Percentiles rank a stretch among this genome's conserved stretches.
Conservation (phyloP, 2,888 invertebrate species). For the Tipula confusa region DNA sequence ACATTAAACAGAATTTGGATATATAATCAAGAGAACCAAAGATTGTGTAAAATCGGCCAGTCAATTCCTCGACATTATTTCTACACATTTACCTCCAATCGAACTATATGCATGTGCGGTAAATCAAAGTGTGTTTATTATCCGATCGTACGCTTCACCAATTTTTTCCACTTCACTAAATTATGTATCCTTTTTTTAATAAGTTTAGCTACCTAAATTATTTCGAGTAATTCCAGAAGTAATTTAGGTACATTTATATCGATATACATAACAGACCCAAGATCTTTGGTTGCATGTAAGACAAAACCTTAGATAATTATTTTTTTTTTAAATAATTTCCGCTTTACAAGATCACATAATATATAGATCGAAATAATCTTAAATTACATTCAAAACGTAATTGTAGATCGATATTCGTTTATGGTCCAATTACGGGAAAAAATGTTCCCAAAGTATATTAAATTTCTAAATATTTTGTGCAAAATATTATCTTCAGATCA, state of each 20-base stretch:
- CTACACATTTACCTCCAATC: too few relatives aligned
- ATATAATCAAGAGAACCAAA: too few relatives aligned
- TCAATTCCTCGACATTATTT: too few relatives aligned
- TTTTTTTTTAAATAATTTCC: background rate
- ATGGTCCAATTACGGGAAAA: background rate
- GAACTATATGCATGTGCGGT: too few relatives aligned
- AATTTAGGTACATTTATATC: background rate
- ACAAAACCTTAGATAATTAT: background rate
- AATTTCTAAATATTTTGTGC: background rate
- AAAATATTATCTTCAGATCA: background rate
- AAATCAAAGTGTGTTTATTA: background rate
- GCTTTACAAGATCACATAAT: background rate
- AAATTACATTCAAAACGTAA: background rate
- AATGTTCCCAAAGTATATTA: background rate
- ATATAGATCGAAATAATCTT: background rate
- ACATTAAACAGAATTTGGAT: too few relatives aligned
- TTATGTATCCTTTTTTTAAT: too few relatives aligned
- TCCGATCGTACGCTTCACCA: background rate
- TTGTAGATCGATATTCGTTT: background rate
- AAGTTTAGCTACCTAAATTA: background rate
- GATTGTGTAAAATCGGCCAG: too few relatives aligned
- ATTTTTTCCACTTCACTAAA: background rate
- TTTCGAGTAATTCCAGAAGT: constrained; percentile 14
- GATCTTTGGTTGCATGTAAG: background rate
- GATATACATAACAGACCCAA: background rate